phyloP scores from a whole-genome alignment of 2,113 vertebrate species.

The Rhinolophus sinicus region DNA sequence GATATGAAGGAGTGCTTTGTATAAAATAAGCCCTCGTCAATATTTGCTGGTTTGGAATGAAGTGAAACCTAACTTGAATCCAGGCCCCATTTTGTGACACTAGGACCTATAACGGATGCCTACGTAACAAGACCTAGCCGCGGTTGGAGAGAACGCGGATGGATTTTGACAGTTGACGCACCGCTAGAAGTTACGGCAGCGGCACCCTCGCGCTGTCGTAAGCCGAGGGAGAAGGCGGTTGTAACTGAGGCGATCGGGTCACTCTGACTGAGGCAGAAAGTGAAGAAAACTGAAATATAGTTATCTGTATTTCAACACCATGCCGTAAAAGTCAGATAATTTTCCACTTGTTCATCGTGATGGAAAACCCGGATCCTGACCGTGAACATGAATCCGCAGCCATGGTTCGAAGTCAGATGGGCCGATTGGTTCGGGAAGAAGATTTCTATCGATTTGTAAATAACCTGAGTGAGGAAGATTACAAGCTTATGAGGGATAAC shows the following conservation, averaged over 20 bases:
- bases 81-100: too few relatives aligned
- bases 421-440: conserved; percentile 91
- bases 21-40: background rate
- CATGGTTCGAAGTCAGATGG: conserved; percentile 88
- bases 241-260: rapidly evolving
- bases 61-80: background rate
- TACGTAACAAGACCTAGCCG: background rate
- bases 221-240: rapidly evolving
- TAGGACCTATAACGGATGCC: background rate
- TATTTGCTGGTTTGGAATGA: background rate
- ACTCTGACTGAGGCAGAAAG: rapidly evolving
- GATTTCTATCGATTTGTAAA: conserved; percentile 95
- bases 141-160: rapidly evolving
- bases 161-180: background rate
- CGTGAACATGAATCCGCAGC: conserved; percentile 91
- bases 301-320: background rate
- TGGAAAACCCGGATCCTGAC: conserved; percentile 92
- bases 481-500: conserved; percentile 95
- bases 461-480: conserved; percentile 94
- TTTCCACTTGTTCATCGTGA: conserved; percentile 67
- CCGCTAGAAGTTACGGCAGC: too few relatives aligned
- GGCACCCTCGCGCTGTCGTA: too few relatives aligned
- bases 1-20: background rate
- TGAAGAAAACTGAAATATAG: background rate
- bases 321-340: conserved; percentile 54